These are phyloP conservation scores for Argyra leucocephala DNA, from an alignment of 2,888 invertebrate genomes.

Conservation along the genomic window DNA sequence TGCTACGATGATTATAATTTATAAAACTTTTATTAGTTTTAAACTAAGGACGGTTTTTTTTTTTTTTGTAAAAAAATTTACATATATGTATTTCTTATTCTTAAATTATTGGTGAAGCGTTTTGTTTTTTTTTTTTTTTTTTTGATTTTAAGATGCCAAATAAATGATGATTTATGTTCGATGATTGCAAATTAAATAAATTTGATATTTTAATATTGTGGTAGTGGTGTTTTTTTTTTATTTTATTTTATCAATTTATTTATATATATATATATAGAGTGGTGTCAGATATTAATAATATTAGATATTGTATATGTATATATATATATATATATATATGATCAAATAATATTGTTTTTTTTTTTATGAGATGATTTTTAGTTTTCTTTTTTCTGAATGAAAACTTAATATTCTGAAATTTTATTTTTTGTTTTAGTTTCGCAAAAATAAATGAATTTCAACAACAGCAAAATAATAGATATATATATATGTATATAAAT, in stretches of 20 bases:
- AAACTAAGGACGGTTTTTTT: neutral
- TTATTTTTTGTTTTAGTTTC: neutral
- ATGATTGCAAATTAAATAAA: neutral
- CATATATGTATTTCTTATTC: neutral
- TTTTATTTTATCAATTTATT: too few species aligned
- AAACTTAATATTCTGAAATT: neutral
- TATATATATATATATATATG: neutral
- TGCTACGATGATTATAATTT: neutral
- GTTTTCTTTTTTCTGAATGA: neutral
- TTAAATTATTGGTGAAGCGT: neutral
- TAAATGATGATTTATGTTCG: constrained; percentile 1
- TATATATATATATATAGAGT: too few species aligned
- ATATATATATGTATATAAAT: too few species aligned
- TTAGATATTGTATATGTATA: neutral
- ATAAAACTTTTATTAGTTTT: neutral
- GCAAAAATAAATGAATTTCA: neutral
- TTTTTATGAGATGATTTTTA: neutral
- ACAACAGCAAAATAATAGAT: constrained; percentile 1
- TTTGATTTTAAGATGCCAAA: neutral
- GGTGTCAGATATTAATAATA: neutral
- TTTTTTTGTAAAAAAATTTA: neutral
- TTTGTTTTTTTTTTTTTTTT: neutral
- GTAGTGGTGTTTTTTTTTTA: neutral
- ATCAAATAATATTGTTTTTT: neutral
- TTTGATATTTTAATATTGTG: neutral